phyloP scores from a whole-genome alignment of 2,113 vertebrate species.

The Siphamia tubifer region DNA sequence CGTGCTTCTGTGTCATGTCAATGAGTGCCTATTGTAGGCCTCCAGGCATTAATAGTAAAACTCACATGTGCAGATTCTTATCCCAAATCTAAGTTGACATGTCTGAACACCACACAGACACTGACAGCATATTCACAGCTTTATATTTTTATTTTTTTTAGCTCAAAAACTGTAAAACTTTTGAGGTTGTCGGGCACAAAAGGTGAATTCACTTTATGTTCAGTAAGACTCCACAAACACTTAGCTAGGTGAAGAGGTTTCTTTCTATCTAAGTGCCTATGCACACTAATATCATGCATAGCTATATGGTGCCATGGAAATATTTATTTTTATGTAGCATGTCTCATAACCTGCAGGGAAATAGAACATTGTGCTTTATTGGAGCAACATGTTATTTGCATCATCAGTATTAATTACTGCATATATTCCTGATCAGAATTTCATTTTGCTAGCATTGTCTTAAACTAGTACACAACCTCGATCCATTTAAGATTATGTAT shows the following conservation, averaged over 20 bases:
- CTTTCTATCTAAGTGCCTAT: constrained; percentile 34
- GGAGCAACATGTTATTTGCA: constrained; percentile 35
- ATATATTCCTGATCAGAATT: background rate
- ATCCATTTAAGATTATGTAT: constrained; percentile 27
- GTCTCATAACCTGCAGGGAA: constrained; percentile 31
- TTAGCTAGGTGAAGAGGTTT: constrained; percentile 46
- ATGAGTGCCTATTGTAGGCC: no score
- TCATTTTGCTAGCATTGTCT: background rate
- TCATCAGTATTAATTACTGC: constrained; percentile 9
- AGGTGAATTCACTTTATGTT: constrained; percentile 69
- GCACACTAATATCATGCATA: constrained; percentile 64
- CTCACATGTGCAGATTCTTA: no score
- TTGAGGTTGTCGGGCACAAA: constrained; percentile 64
- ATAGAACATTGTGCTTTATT: constrained; percentile 58
- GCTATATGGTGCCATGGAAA: constrained; percentile 52
- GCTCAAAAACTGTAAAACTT: constrained; percentile 49
- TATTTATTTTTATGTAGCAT: constrained; percentile 8
- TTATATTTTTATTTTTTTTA: constrained; percentile 69
- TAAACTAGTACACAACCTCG: constrained; percentile 11
- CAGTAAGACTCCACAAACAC: constrained; percentile 34
- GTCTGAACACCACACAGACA: constrained; percentile 9
- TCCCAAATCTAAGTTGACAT: background rate
- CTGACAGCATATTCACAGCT: background rate
- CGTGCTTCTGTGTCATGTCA: no score
- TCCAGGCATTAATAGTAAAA: no score